These are phyloP conservation scores for Globodera rostochiensis DNA, from an alignment of 1,140 invertebrate genomes.

Conservation along the genomic window DNA sequence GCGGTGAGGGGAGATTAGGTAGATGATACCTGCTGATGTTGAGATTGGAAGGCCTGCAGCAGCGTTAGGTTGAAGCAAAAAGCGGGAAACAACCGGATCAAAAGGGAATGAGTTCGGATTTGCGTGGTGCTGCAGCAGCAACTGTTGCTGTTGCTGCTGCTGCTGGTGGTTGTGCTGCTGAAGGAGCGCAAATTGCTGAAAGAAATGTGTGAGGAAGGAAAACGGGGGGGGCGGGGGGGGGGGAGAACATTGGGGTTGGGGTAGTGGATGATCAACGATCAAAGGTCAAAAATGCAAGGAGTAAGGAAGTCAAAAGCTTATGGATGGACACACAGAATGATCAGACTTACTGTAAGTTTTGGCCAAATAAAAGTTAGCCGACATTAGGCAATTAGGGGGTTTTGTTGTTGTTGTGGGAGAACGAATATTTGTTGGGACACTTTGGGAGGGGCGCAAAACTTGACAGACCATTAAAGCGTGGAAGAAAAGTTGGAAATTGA, in stretches of 20 bases:
- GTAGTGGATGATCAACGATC: not conserved
- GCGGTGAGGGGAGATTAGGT: too few species aligned
- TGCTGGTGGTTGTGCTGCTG: conserved; percentile 3
- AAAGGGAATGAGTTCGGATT: not conserved
- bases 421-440: too few species aligned
- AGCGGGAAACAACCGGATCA: conserved; percentile 8
- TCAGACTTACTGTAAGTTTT: too few species aligned
- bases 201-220: conserved; percentile 12
- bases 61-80: conserved; percentile 3
- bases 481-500: too few species aligned
- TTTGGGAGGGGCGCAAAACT: too few species aligned
- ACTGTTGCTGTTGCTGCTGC: not conserved
- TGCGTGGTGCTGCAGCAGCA: not conserved
- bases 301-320: too few species aligned
- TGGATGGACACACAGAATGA: too few species aligned
- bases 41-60: not conserved
- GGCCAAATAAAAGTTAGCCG: too few species aligned
- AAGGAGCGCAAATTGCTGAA: conserved; percentile 1
- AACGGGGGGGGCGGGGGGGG: not conserved
- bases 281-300: too few species aligned
- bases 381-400: too few species aligned
- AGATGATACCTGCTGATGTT: not conserved
- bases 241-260: not conserved
- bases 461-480: too few species aligned
- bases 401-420: too few species aligned